These are phyloP conservation scores for Merluccius polli DNA, from an alignment of 2,797 vertebrate genomes.

Conservation along the genomic window DNA sequence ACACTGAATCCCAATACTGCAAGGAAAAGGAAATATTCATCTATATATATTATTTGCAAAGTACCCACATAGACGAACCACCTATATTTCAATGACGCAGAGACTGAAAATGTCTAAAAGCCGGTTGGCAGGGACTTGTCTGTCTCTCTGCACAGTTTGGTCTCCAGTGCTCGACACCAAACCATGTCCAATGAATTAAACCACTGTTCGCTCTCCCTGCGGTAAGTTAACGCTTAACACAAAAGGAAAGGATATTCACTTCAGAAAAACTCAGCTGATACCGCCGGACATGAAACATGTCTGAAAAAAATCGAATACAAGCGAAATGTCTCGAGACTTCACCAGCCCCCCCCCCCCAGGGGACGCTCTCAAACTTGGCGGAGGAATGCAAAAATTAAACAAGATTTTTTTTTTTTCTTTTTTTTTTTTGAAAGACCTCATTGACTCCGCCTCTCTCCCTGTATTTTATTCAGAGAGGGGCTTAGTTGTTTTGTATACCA, in stretches of 20 bases:
- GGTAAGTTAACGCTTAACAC: background rate
- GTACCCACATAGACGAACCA: constrained; percentile 19
- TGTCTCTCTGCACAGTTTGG: constrained; percentile 19
- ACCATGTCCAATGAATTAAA: background rate
- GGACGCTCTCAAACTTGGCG: constrained; percentile 18
- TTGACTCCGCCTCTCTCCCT: constrained; percentile 44
- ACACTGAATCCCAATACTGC: constrained; percentile 58
- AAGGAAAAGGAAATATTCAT: constrained; percentile 24
- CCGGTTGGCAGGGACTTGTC: background rate
- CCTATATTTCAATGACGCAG: constrained; percentile 29
- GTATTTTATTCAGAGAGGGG: constrained; percentile 27
- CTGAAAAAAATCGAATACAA: background rate
- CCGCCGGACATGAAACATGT: background rate
- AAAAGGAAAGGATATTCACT: background rate
- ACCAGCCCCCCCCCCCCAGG: background rate
- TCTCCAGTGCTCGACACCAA: background rate
- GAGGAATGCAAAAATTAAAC: constrained; percentile 12
- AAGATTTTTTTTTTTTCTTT: background rate
- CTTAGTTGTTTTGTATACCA: constrained; percentile 45
- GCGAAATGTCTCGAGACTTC: background rate
- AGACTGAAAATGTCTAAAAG: constrained; percentile 14
- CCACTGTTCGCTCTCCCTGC: background rate
- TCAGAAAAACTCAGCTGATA: background rate
- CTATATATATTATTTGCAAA: constrained; percentile 36
- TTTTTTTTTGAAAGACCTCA: constrained; percentile 1